Percentiles rank a stretch among this genome's conserved stretches.
Evolutionary conservation across 2,888 invertebrate genomes (phyloP).

Genomic region (Syrphus vitripennis): DNA sequence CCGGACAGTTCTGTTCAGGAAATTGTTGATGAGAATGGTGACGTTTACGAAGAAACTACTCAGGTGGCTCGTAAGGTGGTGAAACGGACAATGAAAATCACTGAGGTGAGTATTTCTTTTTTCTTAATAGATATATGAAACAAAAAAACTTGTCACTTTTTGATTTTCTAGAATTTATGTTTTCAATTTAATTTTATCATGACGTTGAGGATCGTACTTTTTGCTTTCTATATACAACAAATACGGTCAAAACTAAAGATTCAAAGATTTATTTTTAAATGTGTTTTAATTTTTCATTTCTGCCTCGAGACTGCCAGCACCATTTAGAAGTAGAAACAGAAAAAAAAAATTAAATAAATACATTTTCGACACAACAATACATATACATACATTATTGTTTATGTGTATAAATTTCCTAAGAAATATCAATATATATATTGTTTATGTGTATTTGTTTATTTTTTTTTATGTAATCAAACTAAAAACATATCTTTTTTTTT

Average conservation of each 20-base stretch:
- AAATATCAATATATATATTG: constrained; percentile 29
- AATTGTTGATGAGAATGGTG: constrained; percentile 79
- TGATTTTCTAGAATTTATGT: background rate
- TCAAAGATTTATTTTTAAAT: constrained; percentile 64
- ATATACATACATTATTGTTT: background rate
- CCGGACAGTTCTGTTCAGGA: constrained; percentile 78
- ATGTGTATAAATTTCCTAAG: constrained; percentile 12
- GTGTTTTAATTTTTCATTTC: constrained; percentile 44
- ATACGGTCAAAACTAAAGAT: constrained; percentile 36
- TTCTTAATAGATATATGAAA: background rate
- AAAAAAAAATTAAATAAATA: constrained; percentile 19
- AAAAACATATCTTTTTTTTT: constrained; percentile 11
- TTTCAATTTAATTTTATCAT: constrained; percentile 44
- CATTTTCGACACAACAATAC: constrained; percentile 22
- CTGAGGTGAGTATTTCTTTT: constrained; percentile 77
- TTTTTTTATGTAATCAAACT: constrained; percentile 59
- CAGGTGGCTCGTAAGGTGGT: constrained; percentile 80
- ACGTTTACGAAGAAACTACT: constrained; percentile 79
- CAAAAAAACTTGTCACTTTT: background rate
- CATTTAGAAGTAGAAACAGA: background rate
- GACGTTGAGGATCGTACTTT: background rate
- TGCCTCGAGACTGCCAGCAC: constrained; percentile 30
- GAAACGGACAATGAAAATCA: constrained; percentile 80
- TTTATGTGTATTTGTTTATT: constrained; percentile 53
- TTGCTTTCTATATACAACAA: background rate